Conservation (phyloP, 2,113 vertebrate species). For the Ibidorhyncha struthersii region DNA sequence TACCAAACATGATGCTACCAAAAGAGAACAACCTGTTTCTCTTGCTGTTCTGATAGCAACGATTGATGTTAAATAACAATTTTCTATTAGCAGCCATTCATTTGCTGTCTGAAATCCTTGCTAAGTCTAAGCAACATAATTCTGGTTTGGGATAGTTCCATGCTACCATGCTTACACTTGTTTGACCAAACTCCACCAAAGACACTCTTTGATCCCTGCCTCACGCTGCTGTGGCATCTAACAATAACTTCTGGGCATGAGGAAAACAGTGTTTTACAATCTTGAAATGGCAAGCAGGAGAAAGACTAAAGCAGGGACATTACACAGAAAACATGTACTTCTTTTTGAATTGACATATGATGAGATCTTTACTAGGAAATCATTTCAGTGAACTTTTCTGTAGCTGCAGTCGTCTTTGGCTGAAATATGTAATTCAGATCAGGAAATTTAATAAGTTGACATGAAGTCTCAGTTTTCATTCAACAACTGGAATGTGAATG, state of each 20-base stretch:
- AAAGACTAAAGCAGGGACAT: neutral
- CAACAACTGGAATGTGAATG: neutral
- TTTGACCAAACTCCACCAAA: neutral
- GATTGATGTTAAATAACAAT: neutral
- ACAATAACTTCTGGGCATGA: neutral
- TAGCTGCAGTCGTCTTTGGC: neutral
- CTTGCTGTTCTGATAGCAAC: neutral
- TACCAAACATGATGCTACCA: neutral
- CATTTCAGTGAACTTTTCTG: neutral
- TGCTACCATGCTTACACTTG: neutral
- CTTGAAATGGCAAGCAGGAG: neutral
- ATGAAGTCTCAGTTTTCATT: neutral
- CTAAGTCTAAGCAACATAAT: neutral
- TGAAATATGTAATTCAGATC: neutral
- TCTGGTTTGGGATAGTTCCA: neutral
- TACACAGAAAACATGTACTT: accelerated
- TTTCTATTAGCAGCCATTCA: neutral
- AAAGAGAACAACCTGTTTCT: neutral
- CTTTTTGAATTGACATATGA: neutral
- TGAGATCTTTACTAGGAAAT: neutral
- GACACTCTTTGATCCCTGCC: neutral
- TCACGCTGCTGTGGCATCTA: neutral
- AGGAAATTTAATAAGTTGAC: neutral
- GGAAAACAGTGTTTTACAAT: neutral
- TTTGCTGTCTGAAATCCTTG: neutral